Evolutionary conservation across 2,797 vertebrate genomes (phyloP).

Genomic region (Galaxias olidus): DNA sequence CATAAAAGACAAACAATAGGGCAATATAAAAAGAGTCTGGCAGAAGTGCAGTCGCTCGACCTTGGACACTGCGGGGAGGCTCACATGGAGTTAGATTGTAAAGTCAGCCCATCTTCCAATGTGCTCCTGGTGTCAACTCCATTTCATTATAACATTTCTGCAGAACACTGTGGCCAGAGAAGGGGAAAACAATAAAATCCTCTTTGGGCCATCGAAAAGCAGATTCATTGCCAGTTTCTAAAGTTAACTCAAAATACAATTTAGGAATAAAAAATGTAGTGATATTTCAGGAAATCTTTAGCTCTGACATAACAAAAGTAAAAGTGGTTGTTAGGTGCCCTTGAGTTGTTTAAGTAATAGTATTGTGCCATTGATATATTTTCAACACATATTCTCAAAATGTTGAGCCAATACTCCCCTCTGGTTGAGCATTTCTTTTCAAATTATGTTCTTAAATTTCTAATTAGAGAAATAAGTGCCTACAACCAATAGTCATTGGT

Average conservation of each 20-base stretch:
- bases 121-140: conserved; percentile 54
- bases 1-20: conserved; percentile 29
- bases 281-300: conserved; percentile 11
- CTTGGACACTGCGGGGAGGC: conserved; percentile 48
- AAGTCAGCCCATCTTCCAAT: conserved; percentile 57
- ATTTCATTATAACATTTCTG: conserved; percentile 58
- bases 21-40: conserved; percentile 33
- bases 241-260: conserved; percentile 22
- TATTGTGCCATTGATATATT: too few relatives aligned
- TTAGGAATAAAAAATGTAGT: conserved; percentile 9
- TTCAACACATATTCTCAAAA: too few relatives aligned
- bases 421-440: too few relatives aligned
- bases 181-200: conserved; percentile 40
- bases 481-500: neutral
- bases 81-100: conserved; percentile 43
- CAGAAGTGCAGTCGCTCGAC: conserved; percentile 37
- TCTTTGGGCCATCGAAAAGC: conserved; percentile 24
- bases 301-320: neutral
- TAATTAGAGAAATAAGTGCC: too few relatives aligned
- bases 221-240: conserved; percentile 35
- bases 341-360: too few relatives aligned
- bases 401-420: too few relatives aligned
- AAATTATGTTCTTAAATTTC: too few relatives aligned
- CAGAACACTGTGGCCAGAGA: conserved; percentile 30
- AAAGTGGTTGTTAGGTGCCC: too few relatives aligned